Base-by-base conservation (phyloP, 2,113 vertebrate genomes). In the Arenaria interpres region DNA sequence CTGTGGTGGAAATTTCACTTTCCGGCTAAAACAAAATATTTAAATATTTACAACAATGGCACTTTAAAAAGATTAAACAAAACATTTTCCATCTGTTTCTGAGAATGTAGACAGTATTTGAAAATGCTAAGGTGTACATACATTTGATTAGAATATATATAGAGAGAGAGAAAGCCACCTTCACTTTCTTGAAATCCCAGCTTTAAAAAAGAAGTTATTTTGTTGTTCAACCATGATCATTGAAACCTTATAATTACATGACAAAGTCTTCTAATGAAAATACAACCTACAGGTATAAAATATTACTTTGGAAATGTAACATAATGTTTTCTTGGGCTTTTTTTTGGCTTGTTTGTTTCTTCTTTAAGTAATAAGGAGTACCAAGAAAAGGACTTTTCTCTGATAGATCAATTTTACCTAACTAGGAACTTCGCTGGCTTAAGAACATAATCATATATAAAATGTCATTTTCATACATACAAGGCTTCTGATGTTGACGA, bases 1-100 rank as follows among this genome's bases (percentile, higher is more conserved):
- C 98, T 32, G 99, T 99, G 41, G 99, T 99, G 48, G 99, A 99
- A 96, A 99, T 98, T 97, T 99, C 99, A 97, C 98, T 99, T 97
- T 99, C 99, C 0, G 98, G 98, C 99, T 99, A 98, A 97, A 98
- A 98, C 51, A 93, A 74, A 86, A 85, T 87, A 97, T 95, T 96
- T 39, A 96, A 95, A 95, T 75, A 93, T 84, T 97, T 96, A 97
- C 6, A 94, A 96, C 64, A 21, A 84, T 53, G 15, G 17, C 37
- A 94, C 28, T 83, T 41, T 56, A 69, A 76, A 69, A 84, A 59
- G 41, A 84, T 8, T 67, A 69, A 67, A 88, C 39, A 92, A 96
- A 43, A 76, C 27, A 89, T 72, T 88, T 92, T 83, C 45, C 30
- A 56, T 75, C 72, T 78, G 56, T 59, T 92, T 83, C 71, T 48